Base-by-base conservation (phyloP, 1,140 invertebrate genomes). In the Bombus cullumanus region DNA sequence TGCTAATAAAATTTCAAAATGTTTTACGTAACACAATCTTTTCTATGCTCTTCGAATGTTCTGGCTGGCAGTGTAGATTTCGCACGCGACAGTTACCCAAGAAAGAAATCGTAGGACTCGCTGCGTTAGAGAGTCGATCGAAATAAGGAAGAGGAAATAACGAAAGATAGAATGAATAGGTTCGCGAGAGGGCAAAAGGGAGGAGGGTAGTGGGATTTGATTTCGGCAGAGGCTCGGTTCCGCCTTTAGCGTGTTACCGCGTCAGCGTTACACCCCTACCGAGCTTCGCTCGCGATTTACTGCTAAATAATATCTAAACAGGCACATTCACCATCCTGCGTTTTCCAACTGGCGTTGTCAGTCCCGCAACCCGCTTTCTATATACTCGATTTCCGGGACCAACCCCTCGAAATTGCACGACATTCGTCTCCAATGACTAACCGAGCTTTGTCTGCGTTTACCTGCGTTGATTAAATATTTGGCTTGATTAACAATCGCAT, bases 261-360 rank as follows among this genome's bases (percentile, higher is more conserved):
- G 93, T 95, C 94, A 95, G 93, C 94, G 92, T 88, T 92, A 94
- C 92, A 93, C 91, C 92, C 87, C 73, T 85, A 89, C 88, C 92
- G 91, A 88, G n/a, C 85, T 90, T 86, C 89, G 75, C 81, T 90
- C 66, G 86, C 90, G 92, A 94, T 94, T 94, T 94, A 94, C 91
- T 93, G 93, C 92, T 92, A 94, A 94, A 94, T 94, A 94, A 94
- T 94, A 94, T 94, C 92, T 92, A 93, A 94, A 93, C 92, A 93
- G 92, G 72, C 83, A 72, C 88, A 88, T 92, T 84, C 86, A 41
- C 85, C 31, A 71, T 82, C 34, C 86, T 59, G 62, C 78, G 53
- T 71, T 85, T 83, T 53, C 75, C 47, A 31, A 53, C 41, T 53
- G 53, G 37, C 18, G 64, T n/a, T 79, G 88, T 83, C 84, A 86